Conservation (phyloP, 2,888 invertebrate genomes). For the Caenorhabditis virilis region DNA sequence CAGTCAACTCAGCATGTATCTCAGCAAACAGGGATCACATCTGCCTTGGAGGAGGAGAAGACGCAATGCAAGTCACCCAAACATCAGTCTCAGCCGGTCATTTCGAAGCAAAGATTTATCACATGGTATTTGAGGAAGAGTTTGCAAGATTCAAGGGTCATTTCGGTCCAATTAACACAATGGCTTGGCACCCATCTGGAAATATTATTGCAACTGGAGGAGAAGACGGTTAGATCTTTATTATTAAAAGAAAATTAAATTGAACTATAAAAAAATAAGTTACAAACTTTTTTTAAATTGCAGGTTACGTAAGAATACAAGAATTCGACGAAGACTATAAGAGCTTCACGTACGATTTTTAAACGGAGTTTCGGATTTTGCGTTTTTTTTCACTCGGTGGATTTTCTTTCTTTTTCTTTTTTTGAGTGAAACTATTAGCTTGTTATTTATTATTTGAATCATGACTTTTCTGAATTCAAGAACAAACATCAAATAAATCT, state of each 20-base stretch:
- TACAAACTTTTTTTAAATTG: not conserved
- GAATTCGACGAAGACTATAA: slow-evolving; percentile 94
- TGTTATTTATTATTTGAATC: not conserved
- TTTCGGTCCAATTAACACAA: slow-evolving; percentile 98
- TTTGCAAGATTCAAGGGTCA: slow-evolving; percentile 97
- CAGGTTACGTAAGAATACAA: slow-evolving; percentile 91
- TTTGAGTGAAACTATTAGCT: not conserved
- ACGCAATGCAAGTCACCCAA: slow-evolving; percentile 93
- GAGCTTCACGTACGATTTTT: slow-evolving; percentile 89
- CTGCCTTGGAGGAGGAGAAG: slow-evolving; percentile 95
- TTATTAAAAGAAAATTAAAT: slow-evolving; percentile 20
- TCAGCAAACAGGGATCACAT: slow-evolving; percentile 93
- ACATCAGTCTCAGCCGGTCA: slow-evolving; percentile 91
- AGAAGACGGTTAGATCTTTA: slow-evolving; percentile 88
- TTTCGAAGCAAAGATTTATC: slow-evolving; percentile 93
- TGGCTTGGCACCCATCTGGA: slow-evolving; percentile 96
- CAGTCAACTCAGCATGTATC: slow-evolving; percentile 95
- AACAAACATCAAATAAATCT: no score
- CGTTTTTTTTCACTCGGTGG: slow-evolving; percentile 1
- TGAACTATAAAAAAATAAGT: not conserved
- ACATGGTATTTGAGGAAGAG: slow-evolving; percentile 93
- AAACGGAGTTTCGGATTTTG: slow-evolving; percentile 34
- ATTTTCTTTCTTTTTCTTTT: slow-evolving; percentile 3
- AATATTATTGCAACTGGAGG: slow-evolving; percentile 92
- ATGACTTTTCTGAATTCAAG: no score